These are phyloP conservation scores for Aphis gossypii DNA, from an alignment of 1,140 invertebrate species.

Conservation along the genomic window DNA sequence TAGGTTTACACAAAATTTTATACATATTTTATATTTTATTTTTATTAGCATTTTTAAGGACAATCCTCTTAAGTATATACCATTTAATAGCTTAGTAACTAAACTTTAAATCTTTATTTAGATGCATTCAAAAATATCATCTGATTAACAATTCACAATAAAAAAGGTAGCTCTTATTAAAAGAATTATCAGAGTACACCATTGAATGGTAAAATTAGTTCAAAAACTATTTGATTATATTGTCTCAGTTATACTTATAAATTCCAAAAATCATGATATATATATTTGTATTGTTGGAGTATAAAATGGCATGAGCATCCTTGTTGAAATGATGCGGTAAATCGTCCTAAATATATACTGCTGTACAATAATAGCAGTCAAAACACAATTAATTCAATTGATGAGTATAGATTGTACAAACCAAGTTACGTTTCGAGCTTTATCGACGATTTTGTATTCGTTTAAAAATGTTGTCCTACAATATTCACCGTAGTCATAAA, in stretches of 20 bases:
- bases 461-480: neutral
- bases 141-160: neutral
- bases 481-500: neutral
- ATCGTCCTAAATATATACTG: too few relatives aligned
- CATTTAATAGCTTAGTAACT: too few relatives aligned
- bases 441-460: neutral
- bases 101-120: too few relatives aligned
- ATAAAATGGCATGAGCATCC: neutral
- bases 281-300: neutral
- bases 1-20: too few relatives aligned
- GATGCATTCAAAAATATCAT: too few relatives aligned
- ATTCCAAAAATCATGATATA: neutral
- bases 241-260: neutral
- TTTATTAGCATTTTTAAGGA: too few relatives aligned
- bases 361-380: neutral
- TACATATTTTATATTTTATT: too few relatives aligned
- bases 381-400: neutral
- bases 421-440: neutral
- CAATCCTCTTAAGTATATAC: too few relatives aligned
- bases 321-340: neutral
- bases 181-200: neutral
- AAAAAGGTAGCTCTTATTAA: neutral
- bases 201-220: too few relatives aligned
- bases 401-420: neutral
- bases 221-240: too few relatives aligned